A percentile compares a stretch with the other conserved stretches of the same genome.
Conservation (phyloP, 2,797 vertebrate genomes). For the Eulemur mongoz region DNA sequence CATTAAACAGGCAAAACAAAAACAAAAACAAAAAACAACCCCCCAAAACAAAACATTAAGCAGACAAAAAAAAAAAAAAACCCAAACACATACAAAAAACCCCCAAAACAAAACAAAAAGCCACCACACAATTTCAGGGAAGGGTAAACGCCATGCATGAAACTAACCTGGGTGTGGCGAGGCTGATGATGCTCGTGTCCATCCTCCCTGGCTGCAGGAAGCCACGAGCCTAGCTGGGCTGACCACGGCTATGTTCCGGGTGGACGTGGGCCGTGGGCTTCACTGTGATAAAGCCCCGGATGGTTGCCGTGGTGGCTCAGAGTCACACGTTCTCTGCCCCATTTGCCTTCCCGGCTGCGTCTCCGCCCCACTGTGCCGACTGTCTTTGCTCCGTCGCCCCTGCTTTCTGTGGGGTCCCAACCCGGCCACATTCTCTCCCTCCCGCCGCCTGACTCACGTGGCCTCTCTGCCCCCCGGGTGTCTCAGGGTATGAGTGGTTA, state of each 20-base stretch:
- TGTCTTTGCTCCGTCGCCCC: not conserved
- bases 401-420: not conserved
- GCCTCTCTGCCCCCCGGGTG: accelerated
- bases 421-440: not conserved
- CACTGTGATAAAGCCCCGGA: not conserved
- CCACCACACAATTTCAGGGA: too few species aligned
- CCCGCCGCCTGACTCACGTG: accelerated
- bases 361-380: not conserved
- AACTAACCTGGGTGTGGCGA: not conserved
- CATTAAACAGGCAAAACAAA: too few species aligned
- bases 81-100: too few species aligned
- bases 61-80: too few species aligned
- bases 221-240: not conserved
- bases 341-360: not conserved
- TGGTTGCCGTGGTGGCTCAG: not conserved
- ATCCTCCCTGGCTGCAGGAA: not conserved
- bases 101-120: not conserved
- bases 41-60: too few species aligned
- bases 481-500: accelerated
- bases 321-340: not conserved
- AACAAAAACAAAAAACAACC: too few species aligned
- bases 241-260: not conserved
- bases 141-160: accelerated
- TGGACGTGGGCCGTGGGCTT: not conserved
- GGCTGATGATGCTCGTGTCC: not conserved